Percentiles rank a stretch among this genome's conserved stretches.
Evolutionary conservation across 2,888 invertebrate species (phyloP).

Genomic region (Oscheius sp.): DNA sequence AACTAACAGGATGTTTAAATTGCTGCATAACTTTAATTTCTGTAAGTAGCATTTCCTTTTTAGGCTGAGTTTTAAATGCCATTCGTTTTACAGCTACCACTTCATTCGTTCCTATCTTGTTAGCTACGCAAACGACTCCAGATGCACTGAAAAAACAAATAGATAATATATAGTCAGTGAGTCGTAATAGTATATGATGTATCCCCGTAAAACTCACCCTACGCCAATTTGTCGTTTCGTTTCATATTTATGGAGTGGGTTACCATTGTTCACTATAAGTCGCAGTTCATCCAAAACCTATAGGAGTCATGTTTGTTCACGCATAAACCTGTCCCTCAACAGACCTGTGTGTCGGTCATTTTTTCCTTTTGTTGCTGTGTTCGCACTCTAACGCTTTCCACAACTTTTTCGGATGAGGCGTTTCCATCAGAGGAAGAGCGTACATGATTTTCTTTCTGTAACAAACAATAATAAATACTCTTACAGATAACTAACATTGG

Average conservation of each 20-base stretch:
- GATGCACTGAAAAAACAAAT: slow-evolving; percentile 62
- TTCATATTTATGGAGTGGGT: slow-evolving; percentile 85
- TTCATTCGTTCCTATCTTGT: slow-evolving; percentile 50
- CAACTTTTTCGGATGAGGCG: no score
- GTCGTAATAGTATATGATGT: not conserved
- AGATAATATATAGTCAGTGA: not conserved
- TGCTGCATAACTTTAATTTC: slow-evolving; percentile 90
- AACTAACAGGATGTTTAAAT: slow-evolving; percentile 83
- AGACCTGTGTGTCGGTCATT: slow-evolving; percentile 56
- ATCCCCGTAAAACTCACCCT: slow-evolving; percentile 77
- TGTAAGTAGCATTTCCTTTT: slow-evolving; percentile 93
- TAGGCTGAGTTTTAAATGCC: slow-evolving; percentile 91
- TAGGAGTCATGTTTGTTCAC: slow-evolving; percentile 18
- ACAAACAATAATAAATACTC: not conserved
- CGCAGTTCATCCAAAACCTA: slow-evolving; percentile 62
- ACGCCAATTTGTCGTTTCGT: slow-evolving; percentile 87
- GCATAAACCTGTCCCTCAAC: not conserved
- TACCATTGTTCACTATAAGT: slow-evolving; percentile 77
- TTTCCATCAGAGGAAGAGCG: slow-evolving; percentile 32
- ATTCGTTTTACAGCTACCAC: slow-evolving; percentile 96
- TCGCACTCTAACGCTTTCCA: slow-evolving; percentile 54
- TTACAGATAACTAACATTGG: slow-evolving; percentile 51
- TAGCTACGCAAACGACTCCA: slow-evolving; percentile 71
- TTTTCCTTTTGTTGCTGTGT: slow-evolving; percentile 50
- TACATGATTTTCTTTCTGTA: slow-evolving; percentile 56